Evolutionary conservation across 2,113 vertebrate species (phyloP), one percentile per base, ranked within the genome.

Genomic region (Tringa solitaria): DNA sequence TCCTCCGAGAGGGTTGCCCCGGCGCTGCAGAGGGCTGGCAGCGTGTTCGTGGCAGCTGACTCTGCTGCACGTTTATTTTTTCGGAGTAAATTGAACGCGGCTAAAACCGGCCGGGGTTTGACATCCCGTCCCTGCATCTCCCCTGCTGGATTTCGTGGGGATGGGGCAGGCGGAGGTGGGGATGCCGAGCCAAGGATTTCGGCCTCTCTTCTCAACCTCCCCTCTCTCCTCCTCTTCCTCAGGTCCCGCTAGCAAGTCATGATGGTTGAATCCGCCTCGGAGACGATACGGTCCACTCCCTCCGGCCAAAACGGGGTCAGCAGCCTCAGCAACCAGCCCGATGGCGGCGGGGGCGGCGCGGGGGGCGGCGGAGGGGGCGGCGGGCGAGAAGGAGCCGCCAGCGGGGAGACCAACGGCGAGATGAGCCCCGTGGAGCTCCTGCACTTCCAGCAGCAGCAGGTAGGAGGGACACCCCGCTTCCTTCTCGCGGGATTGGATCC

Each of bases 251-350:
- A 99, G 98, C 98, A 98, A 98, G 99, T 99, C 99, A 99, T 99
- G 99, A 99, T 99, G 99, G 99, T 99, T 98, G 99, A 99, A 99
- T 99, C 99, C 26, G 99, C 99, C 98, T 99, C 99, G 89, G 99
- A 99, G 99, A 99, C 99, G 98, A 99, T 99, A 98, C 99, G 99
- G 95, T 99, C 99, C 69, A 98, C 99, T 92, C 98, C 99, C 83
- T 98, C 99, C 87, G 97, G 98, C 97, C 99, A 99, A 97, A 99
- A 99, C 93, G 99, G 99, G 96, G 99, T 99, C 97, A 99, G 99
- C 98, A 99, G 99, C 98, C 98, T 99, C 96, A 99, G 98, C 90
- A 99, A 99, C 95, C 99, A 99, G 96, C 98, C 98, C 8, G 99
- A 99, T 79, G 98, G 98, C 17, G 97, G 98, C 63, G 98, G 99